These are phyloP conservation scores for Plutomurus gul DNA, from an alignment of 1,140 invertebrate genomes.

Conservation along the genomic window DNA sequence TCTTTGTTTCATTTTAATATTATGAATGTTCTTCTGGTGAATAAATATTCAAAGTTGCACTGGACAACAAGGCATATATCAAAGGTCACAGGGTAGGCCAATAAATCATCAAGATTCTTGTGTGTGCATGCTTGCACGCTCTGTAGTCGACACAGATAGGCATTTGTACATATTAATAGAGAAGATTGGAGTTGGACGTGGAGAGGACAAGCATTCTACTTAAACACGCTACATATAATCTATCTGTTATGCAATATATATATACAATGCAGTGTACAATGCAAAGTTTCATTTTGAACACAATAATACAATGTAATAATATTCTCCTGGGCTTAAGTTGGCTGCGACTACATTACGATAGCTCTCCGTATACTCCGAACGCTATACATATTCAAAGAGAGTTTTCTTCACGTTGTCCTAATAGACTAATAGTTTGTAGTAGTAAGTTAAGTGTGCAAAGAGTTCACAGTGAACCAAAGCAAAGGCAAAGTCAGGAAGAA, in stretches of 20 bases:
- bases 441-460: background rate
- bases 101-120: constrained; percentile 36
- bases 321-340: too few species aligned
- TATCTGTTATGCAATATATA: background rate
- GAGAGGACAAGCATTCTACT: too few species aligned
- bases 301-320: background rate
- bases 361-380: too few species aligned
- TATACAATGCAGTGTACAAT: background rate
- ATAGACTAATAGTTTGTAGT: too few species aligned
- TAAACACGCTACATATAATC: background rate
- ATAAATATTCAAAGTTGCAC: constrained; percentile 34
- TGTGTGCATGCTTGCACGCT: constrained; percentile 1
- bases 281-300: background rate
- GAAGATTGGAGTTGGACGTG: too few species aligned
- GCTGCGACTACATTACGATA: too few species aligned
- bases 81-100: constrained; percentile 38
- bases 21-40: constrained; percentile 25
- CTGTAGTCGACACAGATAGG: background rate
- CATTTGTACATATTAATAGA: too few species aligned
- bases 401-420: too few species aligned
- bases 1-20: constrained; percentile 37
- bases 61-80: constrained; percentile 34
- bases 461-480: background rate
- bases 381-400: too few species aligned
- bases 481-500: background rate